phyloP scores from a whole-genome alignment of 2,113 vertebrate species.

The Burhinus bistriatus region DNA sequence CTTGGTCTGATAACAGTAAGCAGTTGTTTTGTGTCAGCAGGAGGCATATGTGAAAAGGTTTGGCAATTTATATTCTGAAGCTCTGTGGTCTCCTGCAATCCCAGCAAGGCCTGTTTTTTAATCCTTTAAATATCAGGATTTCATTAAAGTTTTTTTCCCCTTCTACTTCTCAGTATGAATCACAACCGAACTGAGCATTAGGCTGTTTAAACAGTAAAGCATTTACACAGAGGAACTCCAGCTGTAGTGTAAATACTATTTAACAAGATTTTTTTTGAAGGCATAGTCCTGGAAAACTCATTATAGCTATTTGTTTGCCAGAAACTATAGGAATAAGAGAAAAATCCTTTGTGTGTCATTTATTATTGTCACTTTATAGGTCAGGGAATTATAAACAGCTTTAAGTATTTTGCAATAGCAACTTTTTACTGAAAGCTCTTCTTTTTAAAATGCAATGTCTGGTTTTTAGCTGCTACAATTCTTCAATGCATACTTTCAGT shows the following conservation, averaged over 20 bases:
- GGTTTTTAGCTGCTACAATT: not conserved
- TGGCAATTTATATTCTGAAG: not conserved
- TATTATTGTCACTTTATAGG: conserved; percentile 59
- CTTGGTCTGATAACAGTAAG: not conserved
- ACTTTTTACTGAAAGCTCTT: not conserved
- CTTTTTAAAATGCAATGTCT: not conserved
- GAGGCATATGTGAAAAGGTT: not conserved
- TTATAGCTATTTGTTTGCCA: conserved; percentile 45
- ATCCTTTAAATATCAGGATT: conserved; percentile 38
- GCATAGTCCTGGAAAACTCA: conserved; percentile 56
- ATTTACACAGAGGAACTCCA: conserved; percentile 25
- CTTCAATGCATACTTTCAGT: conserved; percentile 8
- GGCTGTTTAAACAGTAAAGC: conserved; percentile 26
- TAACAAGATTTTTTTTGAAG: conserved; percentile 28
- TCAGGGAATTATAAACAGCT: conserved; percentile 58
- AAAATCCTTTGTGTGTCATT: conserved; percentile 51
- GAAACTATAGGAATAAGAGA: conserved; percentile 55
- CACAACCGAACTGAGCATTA: conserved; percentile 16
- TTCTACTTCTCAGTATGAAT: conserved; percentile 21
- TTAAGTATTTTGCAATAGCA: conserved; percentile 52
- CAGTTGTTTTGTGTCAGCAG: not conserved
- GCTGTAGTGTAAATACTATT: conserved; percentile 42
- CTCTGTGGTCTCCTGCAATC: not conserved
- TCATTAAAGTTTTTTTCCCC: not conserved
- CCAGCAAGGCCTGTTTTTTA: not conserved